phyloP scores from a whole-genome alignment of 2,888 invertebrate species.

The Embidobia sp. region DNA sequence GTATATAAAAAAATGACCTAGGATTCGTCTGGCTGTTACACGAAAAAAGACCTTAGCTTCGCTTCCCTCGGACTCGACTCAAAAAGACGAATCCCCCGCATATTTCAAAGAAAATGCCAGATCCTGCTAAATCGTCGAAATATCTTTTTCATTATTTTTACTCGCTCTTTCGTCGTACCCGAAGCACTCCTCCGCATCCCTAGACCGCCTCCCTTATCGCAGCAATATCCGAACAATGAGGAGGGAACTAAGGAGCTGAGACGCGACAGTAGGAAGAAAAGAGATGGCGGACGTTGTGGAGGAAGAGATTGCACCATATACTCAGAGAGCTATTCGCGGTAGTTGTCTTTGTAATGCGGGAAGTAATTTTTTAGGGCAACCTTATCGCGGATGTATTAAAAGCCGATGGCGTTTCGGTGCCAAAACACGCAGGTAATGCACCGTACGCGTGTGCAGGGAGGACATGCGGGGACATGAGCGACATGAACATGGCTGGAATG shows the following conservation, averaged over 20 bases:
- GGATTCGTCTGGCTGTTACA: too few species aligned
- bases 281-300: constrained; percentile 35
- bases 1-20: too few species aligned
- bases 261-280: constrained; percentile 24
- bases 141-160: constrained; percentile 54
- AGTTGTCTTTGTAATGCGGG: constrained; percentile 67
- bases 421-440: too few species aligned
- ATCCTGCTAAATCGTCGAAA: constrained; percentile 53
- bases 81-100: constrained; percentile 15
- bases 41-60: too few species aligned
- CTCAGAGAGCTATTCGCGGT: constrained; percentile 36
- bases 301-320: constrained; percentile 51
- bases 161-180: constrained; percentile 21
- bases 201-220: constrained; percentile 17
- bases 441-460: constrained; percentile 33
- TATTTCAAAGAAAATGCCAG: constrained; percentile 35
- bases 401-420: constrained; percentile 11
- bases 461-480: too few species aligned
- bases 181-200: not conserved
- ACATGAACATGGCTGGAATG: constrained; percentile 53
- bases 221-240: constrained; percentile 50
- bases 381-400: constrained; percentile 1
- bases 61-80: not conserved
- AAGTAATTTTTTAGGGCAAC: constrained; percentile 36
- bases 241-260: constrained; percentile 31